phyloP scores from a whole-genome alignment of 1,140 invertebrate species.

The Acromyrmex heyeri region DNA sequence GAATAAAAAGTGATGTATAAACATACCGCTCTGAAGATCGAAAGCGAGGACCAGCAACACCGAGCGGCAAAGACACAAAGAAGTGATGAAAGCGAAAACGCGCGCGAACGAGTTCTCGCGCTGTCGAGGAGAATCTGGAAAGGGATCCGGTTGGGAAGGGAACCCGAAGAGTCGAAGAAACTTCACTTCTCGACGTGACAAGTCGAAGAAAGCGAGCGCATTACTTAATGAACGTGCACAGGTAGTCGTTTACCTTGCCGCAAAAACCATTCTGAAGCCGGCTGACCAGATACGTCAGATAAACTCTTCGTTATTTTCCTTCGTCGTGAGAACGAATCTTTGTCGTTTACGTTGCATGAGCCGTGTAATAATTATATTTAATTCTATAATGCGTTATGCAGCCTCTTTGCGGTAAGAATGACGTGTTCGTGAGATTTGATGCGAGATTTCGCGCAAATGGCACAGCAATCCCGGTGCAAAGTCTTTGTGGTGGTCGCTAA shows the following conservation, averaged over 20 bases:
- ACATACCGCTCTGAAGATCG: constrained; percentile 2
- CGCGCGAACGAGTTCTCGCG: constrained; percentile 63
- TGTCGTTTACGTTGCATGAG: constrained; percentile 43
- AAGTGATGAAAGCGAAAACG: constrained; percentile 61
- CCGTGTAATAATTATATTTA: constrained; percentile 79
- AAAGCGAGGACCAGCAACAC: constrained; percentile 28
- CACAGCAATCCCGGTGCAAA: neutral
- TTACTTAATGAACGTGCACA: constrained; percentile 82
- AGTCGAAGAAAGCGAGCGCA: constrained; percentile 81
- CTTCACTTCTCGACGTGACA: constrained; percentile 74
- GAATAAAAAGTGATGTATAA: constrained; percentile 72
- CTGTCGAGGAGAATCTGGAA: constrained; percentile 17
- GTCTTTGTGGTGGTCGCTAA: neutral
- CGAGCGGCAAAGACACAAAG: constrained; percentile 29
- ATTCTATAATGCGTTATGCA: neutral
- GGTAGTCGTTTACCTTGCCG: constrained; percentile 72
- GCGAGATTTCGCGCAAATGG: neutral
- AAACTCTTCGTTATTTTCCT: neutral
- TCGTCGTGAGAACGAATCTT: constrained; percentile 1
- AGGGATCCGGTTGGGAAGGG: neutral
- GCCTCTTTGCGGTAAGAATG: neutral
- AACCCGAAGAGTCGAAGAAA: constrained; percentile 26
- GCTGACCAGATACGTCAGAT: neutral
- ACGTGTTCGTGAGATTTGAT: constrained; percentile 20
- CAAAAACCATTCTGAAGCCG: constrained; percentile 64